Evolutionary conservation across 2,113 vertebrate genomes (phyloP), one percentile per base, ranked within the genome.

Genomic region (Tinamus guttatus): DNA sequence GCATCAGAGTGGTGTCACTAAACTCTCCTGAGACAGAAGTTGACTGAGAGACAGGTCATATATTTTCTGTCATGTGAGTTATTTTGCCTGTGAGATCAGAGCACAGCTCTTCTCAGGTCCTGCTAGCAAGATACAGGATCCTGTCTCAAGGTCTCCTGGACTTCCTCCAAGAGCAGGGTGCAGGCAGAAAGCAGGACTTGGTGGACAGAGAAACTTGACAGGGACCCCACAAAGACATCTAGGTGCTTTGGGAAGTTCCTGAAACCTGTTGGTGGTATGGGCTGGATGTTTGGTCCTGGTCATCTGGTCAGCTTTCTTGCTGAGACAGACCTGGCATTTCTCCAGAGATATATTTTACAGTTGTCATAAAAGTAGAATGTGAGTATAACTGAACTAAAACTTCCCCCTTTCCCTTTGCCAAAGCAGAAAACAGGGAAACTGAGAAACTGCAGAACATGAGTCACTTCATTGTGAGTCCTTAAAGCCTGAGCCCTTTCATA

Each of bases 381-480:
- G 45, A 87, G 43, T 52, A 30, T 9, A 77, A 22, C 49, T 71
- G 25, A 87, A 83, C 73, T 76, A 34, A 77, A 49, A 49, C 49
- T 49, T 62, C 24, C 56, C 34, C 51, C 34, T 41, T 85, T 62
- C 4, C 3, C 18, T 79, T 3, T 1, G 22, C 47, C 54, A 62
- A 84, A 82, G 34, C 27, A 70, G 40, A 83, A 69, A 81, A 49
- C 7, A 51, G 47, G 59, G 34, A 45, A 92, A 64, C 73, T 74
- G 56, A 86, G 25, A 71, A 68, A 67, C 60, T 91, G 67, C 52
- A 90, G 75, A 40, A 70, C 65, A 4, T 63, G 77, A 94, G 43
- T 97, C 84, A 93, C 22, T 68, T 90, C 8, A 18, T 7, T 70
- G 32, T 69, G 81, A 67, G 20, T 92, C 67, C 40, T 51, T 58